Conservation (phyloP, 2,888 invertebrate genomes). For the Lysandra bellargus region DNA sequence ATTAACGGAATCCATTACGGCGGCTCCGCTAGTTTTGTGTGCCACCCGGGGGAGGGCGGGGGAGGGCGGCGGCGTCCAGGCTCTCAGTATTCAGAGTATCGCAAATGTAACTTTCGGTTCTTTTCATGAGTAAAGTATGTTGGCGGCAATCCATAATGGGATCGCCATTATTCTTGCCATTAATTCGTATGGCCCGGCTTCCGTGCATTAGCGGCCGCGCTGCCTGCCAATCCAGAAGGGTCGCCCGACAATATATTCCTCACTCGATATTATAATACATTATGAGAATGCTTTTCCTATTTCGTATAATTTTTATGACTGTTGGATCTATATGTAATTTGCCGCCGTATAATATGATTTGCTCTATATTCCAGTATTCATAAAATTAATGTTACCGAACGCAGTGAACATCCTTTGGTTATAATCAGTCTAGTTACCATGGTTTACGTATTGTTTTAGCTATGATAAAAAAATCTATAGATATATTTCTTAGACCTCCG, state of each 20-base stretch:
- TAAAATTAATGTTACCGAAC: neutral
- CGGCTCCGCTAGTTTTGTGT: conserved; percentile 55
- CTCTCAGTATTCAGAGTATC: conserved; percentile 80
- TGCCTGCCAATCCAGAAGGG: conserved; percentile 73
- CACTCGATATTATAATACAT: conserved; percentile 38
- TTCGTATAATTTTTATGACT: neutral
- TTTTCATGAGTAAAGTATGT: conserved; percentile 81
- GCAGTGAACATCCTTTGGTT: too few species aligned
- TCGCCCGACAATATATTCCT: conserved; percentile 49
- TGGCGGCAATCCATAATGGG: conserved; percentile 82
- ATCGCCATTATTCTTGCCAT: conserved; percentile 81
- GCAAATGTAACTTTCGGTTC: conserved; percentile 81
- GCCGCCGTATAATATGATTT: conserved; percentile 10
- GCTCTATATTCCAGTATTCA: neutral
- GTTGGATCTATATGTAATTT: neutral
- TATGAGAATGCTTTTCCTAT: conserved; percentile 19
- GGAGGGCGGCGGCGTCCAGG: conserved; percentile 57
- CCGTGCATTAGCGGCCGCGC: conserved; percentile 78
- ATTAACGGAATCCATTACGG: conserved; percentile 34
- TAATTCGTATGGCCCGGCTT: conserved; percentile 78
- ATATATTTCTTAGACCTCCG: too few species aligned
- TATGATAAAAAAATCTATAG: too few species aligned
- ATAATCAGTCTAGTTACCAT: too few species aligned
- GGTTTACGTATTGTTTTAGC: too few species aligned
- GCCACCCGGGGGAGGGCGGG: conserved; percentile 53